phyloP scores from a whole-genome alignment of 2,888 invertebrate genomes.

The Zelleria hepariella region DNA sequence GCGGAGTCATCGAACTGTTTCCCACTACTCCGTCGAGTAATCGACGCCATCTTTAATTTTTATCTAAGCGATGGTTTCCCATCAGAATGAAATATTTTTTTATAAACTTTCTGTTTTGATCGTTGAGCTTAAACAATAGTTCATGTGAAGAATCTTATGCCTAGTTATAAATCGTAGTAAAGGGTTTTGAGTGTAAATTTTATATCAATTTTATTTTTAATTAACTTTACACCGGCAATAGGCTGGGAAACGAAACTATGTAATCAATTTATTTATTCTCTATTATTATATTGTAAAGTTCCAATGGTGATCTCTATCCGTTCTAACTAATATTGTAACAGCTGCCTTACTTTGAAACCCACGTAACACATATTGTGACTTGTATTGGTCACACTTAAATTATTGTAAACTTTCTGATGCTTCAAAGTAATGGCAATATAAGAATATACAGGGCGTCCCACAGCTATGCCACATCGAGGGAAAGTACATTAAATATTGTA shows the following conservation, averaged over 20 bases:
- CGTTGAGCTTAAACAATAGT: not conserved
- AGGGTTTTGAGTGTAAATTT: not conserved
- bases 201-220: not conserved
- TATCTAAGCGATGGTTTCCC: not conserved
- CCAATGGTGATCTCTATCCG: not conserved
- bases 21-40: too few species aligned
- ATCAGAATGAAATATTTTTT: not conserved
- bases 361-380: not conserved
- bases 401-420: too few species aligned
- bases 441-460: too few species aligned
- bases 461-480: too few species aligned
- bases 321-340: not conserved
- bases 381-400: not conserved
- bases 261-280: not conserved
- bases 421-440: too few species aligned
- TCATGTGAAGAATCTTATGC: not conserved
- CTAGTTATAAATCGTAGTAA: not conserved
- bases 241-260: not conserved
- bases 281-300: not conserved
- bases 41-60: too few species aligned
- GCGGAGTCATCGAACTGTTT: too few species aligned
- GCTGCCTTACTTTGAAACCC: not conserved
- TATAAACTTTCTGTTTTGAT: not conserved
- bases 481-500: too few species aligned
- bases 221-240: not conserved